Evolutionary conservation across 2,113 vertebrate species (phyloP), one percentile per base, ranked within the genome.

Genomic region (Malurus alboscapulatus): DNA sequence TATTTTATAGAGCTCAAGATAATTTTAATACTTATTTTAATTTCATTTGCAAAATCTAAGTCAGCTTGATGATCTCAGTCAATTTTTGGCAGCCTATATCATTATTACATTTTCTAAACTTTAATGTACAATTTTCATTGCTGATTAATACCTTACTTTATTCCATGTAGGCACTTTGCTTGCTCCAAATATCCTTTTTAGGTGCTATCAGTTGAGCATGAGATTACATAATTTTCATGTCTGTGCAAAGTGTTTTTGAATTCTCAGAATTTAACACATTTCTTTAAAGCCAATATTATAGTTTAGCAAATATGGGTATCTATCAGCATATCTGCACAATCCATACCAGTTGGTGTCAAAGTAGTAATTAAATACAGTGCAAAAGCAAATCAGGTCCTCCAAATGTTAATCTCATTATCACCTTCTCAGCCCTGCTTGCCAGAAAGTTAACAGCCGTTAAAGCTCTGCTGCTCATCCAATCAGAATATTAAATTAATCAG

Each of bases 321-420:
- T 89, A 88, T 57, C 78, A 67, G 87, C 61, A 82, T 96, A 93
- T 96, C 94, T 94, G 67, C 81, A 94, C 73, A 92, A 95, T 94
- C 90, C 96, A 83, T 84, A 91, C 63, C 88, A 95, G 91, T 93
- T 96, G 97, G 94, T 97, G 97, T 98, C 98, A 98, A 92, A 93
- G 94, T 89, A 95, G 96, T 97, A 98, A 98, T 98, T 98, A 98
- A 98, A 97, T 92, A 97, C 97, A 97, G 96, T 0, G 77, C 89
- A 94, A 96, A 97, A 97, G 94, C 97, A 97, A 95, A 97, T 97
- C 96, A 93, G 94, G 97, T 97, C 93, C 94, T 95, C 93, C 84
- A 95, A 97, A 97, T 96, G 97, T 96, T 98, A 98, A 98, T 98
- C 97, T 98, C 97, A 98, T 98, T 98, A 98, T 97, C 97, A 84